phyloP scores from a whole-genome alignment of 2,113 vertebrate species.

The Oncorhynchus clarkii region DNA sequence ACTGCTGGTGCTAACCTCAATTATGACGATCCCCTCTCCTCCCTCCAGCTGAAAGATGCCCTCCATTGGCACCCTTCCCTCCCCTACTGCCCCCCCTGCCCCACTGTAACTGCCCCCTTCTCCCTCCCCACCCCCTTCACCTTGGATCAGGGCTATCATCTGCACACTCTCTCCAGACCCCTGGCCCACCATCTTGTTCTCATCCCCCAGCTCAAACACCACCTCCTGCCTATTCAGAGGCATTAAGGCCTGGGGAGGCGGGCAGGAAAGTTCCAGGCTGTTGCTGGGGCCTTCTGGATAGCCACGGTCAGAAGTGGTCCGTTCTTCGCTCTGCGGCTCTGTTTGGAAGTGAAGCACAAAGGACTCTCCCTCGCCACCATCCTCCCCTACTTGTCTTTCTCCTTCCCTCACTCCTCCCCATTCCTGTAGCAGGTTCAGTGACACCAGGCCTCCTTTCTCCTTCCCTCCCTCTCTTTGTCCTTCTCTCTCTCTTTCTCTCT shows the following conservation, averaged over 20 bases:
- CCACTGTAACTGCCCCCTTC: slow-evolving; percentile 42
- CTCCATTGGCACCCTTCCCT: slow-evolving; percentile 61
- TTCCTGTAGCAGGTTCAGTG: slow-evolving; percentile 65
- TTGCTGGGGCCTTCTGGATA: slow-evolving; percentile 54
- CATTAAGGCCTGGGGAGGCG: slow-evolving; percentile 58
- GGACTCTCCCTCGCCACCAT: slow-evolving; percentile 57
- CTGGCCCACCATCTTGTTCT: slow-evolving; percentile 62
- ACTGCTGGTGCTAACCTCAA: slow-evolving; percentile 77
- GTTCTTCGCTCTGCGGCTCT: slow-evolving; percentile 50
- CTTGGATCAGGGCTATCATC: slow-evolving; percentile 77
- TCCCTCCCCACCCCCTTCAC: slow-evolving; percentile 54
- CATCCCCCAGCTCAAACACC: slow-evolving; percentile 72
- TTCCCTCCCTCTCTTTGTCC: slow-evolving; percentile 34
- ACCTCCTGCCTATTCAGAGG: slow-evolving; percentile 70
- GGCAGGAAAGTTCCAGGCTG: slow-evolving; percentile 66
- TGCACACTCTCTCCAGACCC: slow-evolving; percentile 67
- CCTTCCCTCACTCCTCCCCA: slow-evolving; percentile 64
- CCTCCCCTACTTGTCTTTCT: slow-evolving; percentile 37
- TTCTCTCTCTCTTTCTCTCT: slow-evolving; percentile 10
- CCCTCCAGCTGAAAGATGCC: slow-evolving; percentile 72
- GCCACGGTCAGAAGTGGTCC: slow-evolving; percentile 20
- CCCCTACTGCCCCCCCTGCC: slow-evolving; percentile 27
- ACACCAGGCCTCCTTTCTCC: slow-evolving; percentile 65
- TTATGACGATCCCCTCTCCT: slow-evolving; percentile 79
- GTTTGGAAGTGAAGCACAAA: slow-evolving; percentile 76